phyloP scores from a whole-genome alignment of 1,140 invertebrate species.

The Drosophila fuyamai region DNA sequence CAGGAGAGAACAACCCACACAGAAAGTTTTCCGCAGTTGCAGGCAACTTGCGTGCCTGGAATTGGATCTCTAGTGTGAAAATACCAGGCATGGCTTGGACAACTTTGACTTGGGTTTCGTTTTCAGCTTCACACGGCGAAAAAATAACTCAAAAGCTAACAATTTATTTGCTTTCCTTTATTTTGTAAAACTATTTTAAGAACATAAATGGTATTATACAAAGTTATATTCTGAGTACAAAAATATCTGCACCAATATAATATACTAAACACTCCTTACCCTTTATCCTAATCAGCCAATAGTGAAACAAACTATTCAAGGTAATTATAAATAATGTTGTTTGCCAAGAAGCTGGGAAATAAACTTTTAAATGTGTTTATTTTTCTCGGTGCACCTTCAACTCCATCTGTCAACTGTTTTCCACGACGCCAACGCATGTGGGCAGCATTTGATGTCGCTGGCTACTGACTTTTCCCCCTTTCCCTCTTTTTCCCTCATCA shows the following conservation, averaged over 20 bases:
- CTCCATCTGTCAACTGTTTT: slow-evolving; percentile 41
- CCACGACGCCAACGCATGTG: slow-evolving; percentile 56
- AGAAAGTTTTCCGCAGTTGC: slow-evolving; percentile 42
- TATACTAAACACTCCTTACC: no score
- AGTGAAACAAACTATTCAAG: no score
- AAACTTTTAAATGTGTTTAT: neutral
- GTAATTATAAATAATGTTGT: no score
- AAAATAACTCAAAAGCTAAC: neutral
- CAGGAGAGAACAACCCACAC: slow-evolving; percentile 34
- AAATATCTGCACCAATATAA: no score
- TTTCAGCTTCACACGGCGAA: slow-evolving; percentile 36
- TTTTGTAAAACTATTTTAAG: neutral
- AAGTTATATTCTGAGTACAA: no score
- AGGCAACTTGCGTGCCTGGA: slow-evolving; percentile 52
- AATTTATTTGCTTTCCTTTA: no score
- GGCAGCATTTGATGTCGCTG: slow-evolving; percentile 59
- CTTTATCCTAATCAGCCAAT: no score
- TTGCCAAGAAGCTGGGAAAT: no score
- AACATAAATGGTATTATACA: no score
- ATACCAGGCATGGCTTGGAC: slow-evolving; percentile 39
- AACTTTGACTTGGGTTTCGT: slow-evolving; percentile 46
- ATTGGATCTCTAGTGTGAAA: slow-evolving; percentile 49
- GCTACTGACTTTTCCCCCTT: slow-evolving; percentile 26
- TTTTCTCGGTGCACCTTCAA: slow-evolving; percentile 17
- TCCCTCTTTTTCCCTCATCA: slow-evolving; percentile 1